Conservation (phyloP, 2,888 invertebrate genomes). For the Drosophila atroscutellata region DNA sequence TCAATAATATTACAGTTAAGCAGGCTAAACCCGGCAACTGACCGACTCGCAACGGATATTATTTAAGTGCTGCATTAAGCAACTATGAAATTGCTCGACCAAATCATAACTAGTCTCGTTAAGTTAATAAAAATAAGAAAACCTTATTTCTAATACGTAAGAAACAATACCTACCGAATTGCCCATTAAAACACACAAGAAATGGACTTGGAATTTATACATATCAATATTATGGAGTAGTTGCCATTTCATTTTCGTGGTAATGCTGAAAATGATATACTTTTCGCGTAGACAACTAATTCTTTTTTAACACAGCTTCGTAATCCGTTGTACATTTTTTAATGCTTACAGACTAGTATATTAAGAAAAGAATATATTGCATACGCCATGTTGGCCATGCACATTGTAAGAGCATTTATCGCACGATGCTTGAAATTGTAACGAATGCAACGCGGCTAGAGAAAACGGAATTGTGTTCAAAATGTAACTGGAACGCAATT, state of each 20-base stretch:
- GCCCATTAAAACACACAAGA: background rate
- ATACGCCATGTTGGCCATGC: constrained; percentile 26
- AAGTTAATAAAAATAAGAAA: background rate
- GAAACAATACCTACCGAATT: background rate
- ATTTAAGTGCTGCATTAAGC: constrained; percentile 51
- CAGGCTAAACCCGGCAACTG: background rate
- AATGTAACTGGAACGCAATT: constrained; percentile 77
- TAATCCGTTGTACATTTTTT: background rate
- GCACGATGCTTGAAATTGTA: constrained; percentile 23
- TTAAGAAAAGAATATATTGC: constrained; percentile 23
- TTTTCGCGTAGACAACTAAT: background rate
- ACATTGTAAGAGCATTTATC: constrained; percentile 56
- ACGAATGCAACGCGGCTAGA: constrained; percentile 25
- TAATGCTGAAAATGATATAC: background rate
- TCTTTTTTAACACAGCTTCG: no score
- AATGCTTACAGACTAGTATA: constrained; percentile 1
- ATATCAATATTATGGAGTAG: background rate
- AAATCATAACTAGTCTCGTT: background rate
- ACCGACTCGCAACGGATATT: constrained; percentile 14
- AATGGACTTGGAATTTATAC: background rate
- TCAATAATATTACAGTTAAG: constrained; percentile 59
- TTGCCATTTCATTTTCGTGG: background rate
- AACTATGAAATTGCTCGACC: background rate
- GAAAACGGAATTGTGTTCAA: constrained; percentile 59
- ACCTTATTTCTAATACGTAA: no score